Evolutionary conservation across 2,888 invertebrate species (phyloP), one percentile per base, ranked within the genome.

Genomic region (Pyralis farinalis): DNA sequence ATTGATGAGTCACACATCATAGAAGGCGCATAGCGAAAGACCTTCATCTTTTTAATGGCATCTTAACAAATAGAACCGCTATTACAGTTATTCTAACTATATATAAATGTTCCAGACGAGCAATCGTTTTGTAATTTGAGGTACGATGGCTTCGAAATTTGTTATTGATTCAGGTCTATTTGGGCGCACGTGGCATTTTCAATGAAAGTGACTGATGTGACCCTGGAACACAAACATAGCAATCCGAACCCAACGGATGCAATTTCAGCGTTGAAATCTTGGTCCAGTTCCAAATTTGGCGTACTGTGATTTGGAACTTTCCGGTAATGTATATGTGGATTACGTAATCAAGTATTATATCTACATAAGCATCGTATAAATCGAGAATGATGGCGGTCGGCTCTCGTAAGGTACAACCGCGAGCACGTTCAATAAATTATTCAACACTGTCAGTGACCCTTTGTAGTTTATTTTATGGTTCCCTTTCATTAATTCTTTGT

Each of bases 351-450:
- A 16, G 4, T 7, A 12, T 1, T 31, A 12, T 31, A 12, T 4
- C 1, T 12, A 11, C 10, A 7, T 11, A n/a, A n/a, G 30, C 12
- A 11, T 11, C 7, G 12, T 3, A 31, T 31, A 10, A 6, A 10
- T 27, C 16, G 27, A 4, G 25, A 3, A 49, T 47, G 58, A 61
- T 57, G 43, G 34, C 20, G 42, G 40, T 10, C 36, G 31, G 22
- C 31, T 40, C 12, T 34, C 16, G 40, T 29, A 33, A 35, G 28
- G 20, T 44, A 47, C 41, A 42, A 44, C 39, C 41, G 49, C 12
- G 48, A 28, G 40, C 34, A 48, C 49, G 43, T 48, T 52, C 50
- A 48, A 71, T 71, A 69, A 63, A 68, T 74, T 62, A 76, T 76
- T 70, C 63, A 72, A 57, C 47, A 50, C 43, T 37, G 38, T 37